Base-by-base conservation (phyloP, 2,113 vertebrate species). In the Raja brachyura region DNA sequence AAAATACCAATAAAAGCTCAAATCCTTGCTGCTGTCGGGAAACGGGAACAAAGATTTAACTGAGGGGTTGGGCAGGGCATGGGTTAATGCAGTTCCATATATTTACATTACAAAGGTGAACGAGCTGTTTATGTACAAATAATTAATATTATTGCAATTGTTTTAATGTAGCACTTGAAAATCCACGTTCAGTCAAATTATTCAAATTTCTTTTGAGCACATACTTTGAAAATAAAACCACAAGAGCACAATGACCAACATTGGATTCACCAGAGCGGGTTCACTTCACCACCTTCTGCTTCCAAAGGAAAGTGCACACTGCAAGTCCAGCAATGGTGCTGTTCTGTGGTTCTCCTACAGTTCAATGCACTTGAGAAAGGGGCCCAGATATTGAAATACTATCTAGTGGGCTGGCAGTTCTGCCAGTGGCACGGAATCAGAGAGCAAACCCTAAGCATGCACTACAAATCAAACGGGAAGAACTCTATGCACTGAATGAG, bases 141-240 rank as follows among this genome's bases (percentile, higher is more conserved):
- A n/a, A 63, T n/a, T 74, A 18, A 92, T 73, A 73, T 92, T 92
- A 92, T 92, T 92, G 90, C 90, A 92, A 92, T 63, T 63, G 6
- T 90, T 74, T 54, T 25, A 54, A 92, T 73, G 33, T 14, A 92
- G 88, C 70, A 54, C 31, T 92, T 28, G 7, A 73, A 73, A 73
- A 92, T 48, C 61, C 13, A 66, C 16, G 56, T 92, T 92, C 10
- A 92, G 66, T 92, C 73, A 70, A 74, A 92, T 92, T 92, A 92
- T 92, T 92, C 66, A 73, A 39, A 73, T 54, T 54, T 28, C 54
- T 39, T 73, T 92, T 25, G 48, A 92, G 68, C 90, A 73, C 90
- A 73, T 39, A 22, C 66, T 25, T 54, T 92, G 66, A 68, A 92
- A 73, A 16, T 73, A 48, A 68, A 92, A 92, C 48, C 33, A 92